Base-by-base conservation (phyloP, 2,797 vertebrate genomes). In the Dermochelys coriacea region DNA sequence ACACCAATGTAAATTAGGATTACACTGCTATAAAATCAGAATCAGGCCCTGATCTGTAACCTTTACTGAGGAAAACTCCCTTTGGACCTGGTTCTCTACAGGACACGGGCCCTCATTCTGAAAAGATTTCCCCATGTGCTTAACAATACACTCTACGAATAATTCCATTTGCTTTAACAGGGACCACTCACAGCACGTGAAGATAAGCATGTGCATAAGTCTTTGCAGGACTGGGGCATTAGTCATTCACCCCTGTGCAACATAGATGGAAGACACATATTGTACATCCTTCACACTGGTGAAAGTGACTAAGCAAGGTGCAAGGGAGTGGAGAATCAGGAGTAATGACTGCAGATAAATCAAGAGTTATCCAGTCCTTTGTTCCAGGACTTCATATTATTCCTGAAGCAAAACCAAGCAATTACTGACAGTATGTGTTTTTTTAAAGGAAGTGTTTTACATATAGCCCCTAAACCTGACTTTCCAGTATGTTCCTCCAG, bases 401-500 rank as follows among this genome's bases (percentile, higher is more conserved):
- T 5, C 61, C 51, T 68, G 8, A 9, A 37, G 34, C 34, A 68
- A 68, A 64, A 82, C 12, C 4, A 54, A 79, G 78, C 91, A 78
- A 27, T 52, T 57, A 8, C 47, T 31, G 87, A n/a, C 41, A n/a
- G 3, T 14, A 49, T 83, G n/a, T 6, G 50, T 83, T 92, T 90
- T 79, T 92, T 94, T 85, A 80, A 84, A 85, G 25, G 18, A 85
- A 78, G 1, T 1, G 5, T 84, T 93, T 89, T 61, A 74, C 11
- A 68, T 87, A 87, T 29, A 54, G 49, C 57, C 88, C 81, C 92
- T 88, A 54, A 37, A 71, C 64, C n/a, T 37, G 64, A 71, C 41
- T 71, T 71, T 71, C n/a, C 68, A 71, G 37, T 41, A 71, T 41
- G 37, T 71, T 71, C 23, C 68, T 71, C 19, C 68, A 41, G 19